Conservation (phyloP, 2,888 invertebrate species). For the Hydrotaea cyrtoneurina region DNA sequence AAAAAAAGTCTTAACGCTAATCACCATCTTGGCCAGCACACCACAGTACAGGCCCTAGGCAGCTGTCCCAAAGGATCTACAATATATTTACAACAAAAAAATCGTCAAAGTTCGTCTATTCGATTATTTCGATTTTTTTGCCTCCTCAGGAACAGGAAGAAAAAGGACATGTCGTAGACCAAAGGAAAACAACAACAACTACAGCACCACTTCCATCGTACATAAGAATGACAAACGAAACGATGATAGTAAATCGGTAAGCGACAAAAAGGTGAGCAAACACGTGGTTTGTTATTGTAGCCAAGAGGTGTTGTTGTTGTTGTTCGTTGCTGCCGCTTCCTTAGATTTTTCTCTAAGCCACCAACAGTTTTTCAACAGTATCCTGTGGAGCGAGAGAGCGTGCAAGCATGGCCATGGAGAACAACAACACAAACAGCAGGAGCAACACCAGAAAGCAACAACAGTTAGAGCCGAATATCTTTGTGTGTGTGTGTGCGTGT, state of each 20-base stretch:
- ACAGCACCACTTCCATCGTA: background rate
- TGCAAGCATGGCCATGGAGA: background rate
- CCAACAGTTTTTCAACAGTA: background rate
- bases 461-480: background rate
- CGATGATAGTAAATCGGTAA: background rate
- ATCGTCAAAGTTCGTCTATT: background rate
- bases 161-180: slow-evolving; percentile 24
- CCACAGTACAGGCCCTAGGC: background rate
- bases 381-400: slow-evolving; percentile 18
- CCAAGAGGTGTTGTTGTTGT: background rate
- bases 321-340: background rate
- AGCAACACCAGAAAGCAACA: background rate
- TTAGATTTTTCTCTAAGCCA: background rate
- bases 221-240: background rate
- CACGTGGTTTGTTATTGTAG: slow-evolving; percentile 43
- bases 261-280: slow-evolving; percentile 28
- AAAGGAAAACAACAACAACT: background rate
- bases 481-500: too few relatives aligned
- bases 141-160: background rate
- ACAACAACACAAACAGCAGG: slow-evolving; percentile 32
- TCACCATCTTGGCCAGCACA: slow-evolving; percentile 27
- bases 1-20: slow-evolving; percentile 24
- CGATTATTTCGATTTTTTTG: background rate
- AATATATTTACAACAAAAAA: slow-evolving; percentile 3
- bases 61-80: background rate